Base-by-base conservation (phyloP, 2,888 invertebrate species). In the Dioctria linearis region DNA sequence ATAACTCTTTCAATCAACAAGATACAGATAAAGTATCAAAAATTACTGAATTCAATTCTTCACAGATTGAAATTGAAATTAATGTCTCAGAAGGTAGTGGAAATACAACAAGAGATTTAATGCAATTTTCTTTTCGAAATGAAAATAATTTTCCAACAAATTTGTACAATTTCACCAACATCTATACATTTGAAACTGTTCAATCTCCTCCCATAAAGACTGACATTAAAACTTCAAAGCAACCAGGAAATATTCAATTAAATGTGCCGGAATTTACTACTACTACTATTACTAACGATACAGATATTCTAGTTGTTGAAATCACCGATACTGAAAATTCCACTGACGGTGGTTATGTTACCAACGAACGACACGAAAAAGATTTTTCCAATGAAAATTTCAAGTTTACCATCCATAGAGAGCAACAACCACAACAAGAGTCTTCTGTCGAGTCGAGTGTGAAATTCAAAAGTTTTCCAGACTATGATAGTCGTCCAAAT, bases 21-120 rank as follows among this genome's bases (percentile, higher is more conserved):
- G 25, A 25, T 25, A 25, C 25, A 25, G 25, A 25, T 25, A 25
- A 25, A 25, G 2, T 2, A 25, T 25, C 54, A 40, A 67, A 59
- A 46, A 51, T 11, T 11, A 63, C 8, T 25, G 46, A 61, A 25
- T 8, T 25, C 5, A 61, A 67, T 5, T 87, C 88, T 25, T 87
- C 88, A 3, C 87, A 88, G 39, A 88, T 88, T 49, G 88, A 88
- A 82, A 88, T 88, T 43, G 88, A 88, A 81, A 88, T 88, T 0
- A 88, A 88, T 83, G 88, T 88, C 0, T 88, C 88, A 0, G 88
- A 88, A 69, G 87, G 87, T 0, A 85, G 87, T 57, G 87, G 86
- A 8, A 76, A 76, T n/a, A 13, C 43, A 46, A 42, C 57, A 11
- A 87, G 85, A 69, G 88, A 88, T 67, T 87, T 88, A 61, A 82